Percentiles rank a stretch among this genome's conserved stretches.
phyloP scores from a whole-genome alignment of 2,113 vertebrate genomes.

The Ardeotis arabs region DNA sequence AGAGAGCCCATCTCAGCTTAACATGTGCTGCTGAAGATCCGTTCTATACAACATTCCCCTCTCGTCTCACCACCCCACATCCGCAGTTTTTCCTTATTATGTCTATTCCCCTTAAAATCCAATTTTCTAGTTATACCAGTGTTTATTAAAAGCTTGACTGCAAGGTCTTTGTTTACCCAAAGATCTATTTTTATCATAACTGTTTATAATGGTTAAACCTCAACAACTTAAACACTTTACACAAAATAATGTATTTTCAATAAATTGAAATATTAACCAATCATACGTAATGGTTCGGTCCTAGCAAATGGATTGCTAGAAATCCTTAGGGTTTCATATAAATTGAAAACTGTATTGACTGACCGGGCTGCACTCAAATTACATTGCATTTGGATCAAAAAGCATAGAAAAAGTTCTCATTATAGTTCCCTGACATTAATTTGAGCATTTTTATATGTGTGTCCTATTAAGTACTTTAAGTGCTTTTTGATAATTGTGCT shows the following conservation, averaged over 20 bases:
- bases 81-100: neutral
- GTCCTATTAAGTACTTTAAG: conserved; percentile 99
- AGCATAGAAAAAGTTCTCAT: conserved; percentile 87
- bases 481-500: conserved; percentile 99
- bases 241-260: conserved; percentile 84
- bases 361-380: conserved; percentile 78
- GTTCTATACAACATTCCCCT: neutral
- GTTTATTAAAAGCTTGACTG: conserved; percentile 76
- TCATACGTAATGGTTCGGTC: conserved; percentile 88
- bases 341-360: conserved; percentile 86
- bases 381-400: conserved; percentile 87
- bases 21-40: neutral
- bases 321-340: conserved; percentile 86
- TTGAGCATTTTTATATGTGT: conserved; percentile 99
- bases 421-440: conserved; percentile 92
- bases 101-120: conserved; percentile 55
- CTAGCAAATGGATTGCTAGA: conserved; percentile 79
- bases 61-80: neutral
- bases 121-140: conserved; percentile 68
- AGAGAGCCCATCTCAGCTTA: neutral
- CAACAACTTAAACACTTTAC: conserved; percentile 78
- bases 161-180: conserved; percentile 65
- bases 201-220: conserved; percentile 79
- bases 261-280: conserved; percentile 92
- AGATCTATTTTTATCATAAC: conserved; percentile 81